A percentile compares a stretch with the other conserved stretches of the same genome.
phyloP scores from a whole-genome alignment of 1,140 invertebrate genomes.

The Stegodyphus mimosarum region DNA sequence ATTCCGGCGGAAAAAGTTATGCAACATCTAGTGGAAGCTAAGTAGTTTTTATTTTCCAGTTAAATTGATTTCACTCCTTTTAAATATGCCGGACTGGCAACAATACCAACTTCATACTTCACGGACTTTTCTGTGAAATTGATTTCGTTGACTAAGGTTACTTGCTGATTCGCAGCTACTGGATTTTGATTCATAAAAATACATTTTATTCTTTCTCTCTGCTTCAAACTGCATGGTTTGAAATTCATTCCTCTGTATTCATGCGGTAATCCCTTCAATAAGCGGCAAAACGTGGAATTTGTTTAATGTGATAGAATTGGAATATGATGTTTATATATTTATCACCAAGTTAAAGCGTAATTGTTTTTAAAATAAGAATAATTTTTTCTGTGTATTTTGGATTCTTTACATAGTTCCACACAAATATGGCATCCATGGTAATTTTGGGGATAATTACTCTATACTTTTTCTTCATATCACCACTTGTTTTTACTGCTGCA shows the following conservation, averaged over 20 bases:
- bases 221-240: background rate
- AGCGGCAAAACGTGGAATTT: no score
- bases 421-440: background rate
- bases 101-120: slow-evolving; percentile 10
- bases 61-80: background rate
- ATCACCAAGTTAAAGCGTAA: background rate
- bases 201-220: background rate
- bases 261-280: no score
- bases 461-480: background rate
- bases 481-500: background rate
- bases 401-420: background rate
- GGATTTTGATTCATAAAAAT: background rate
- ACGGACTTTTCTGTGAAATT: slow-evolving; percentile 37
- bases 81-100: no score
- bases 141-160: background rate
- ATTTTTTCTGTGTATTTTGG: background rate
- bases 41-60: no score
- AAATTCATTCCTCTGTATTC: no score
- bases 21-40: no score
- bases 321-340: background rate
- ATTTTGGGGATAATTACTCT: background rate
- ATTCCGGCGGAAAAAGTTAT: no score
- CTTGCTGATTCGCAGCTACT: background rate
- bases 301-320: background rate
- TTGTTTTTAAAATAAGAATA: background rate